Conservation (phyloP, 2,797 vertebrate genomes). For the Muscicapa striata region DNA sequence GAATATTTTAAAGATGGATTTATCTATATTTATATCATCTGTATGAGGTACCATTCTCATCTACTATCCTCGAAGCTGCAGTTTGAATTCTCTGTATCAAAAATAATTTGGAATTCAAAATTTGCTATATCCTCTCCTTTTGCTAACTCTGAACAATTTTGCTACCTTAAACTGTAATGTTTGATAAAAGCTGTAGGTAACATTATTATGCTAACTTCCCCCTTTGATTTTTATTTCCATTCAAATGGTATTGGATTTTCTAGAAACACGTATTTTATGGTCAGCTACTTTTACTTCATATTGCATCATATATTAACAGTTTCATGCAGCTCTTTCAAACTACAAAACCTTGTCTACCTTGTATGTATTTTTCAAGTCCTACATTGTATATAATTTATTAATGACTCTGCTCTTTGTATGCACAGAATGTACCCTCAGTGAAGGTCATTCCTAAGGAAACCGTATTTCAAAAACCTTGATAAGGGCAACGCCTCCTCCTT, state of each 20-base stretch:
- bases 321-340: neutral
- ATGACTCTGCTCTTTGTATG: slow-evolving; percentile 28
- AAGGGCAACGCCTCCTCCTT: slow-evolving; percentile 45
- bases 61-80: slow-evolving; percentile 35
- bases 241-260: neutral
- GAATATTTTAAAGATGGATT: neutral
- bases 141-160: neutral
- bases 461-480: slow-evolving; percentile 23
- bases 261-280: neutral
- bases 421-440: slow-evolving; percentile 21
- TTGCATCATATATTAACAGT: neutral
- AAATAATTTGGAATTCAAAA: slow-evolving; percentile 41
- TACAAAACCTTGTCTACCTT: neutral
- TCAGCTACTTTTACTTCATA: neutral
- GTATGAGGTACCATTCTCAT: slow-evolving; percentile 7
- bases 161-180: neutral
- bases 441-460: slow-evolving; percentile 61
- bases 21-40: slow-evolving; percentile 26
- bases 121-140: neutral
- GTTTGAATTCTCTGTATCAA: slow-evolving; percentile 44
- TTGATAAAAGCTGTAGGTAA: neutral
- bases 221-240: neutral
- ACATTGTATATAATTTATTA: slow-evolving; percentile 17
- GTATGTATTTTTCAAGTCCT: neutral
- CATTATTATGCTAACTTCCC: neutral